These are phyloP conservation scores for Hydrochoerus hydrochaeris DNA, from an alignment of 2,113 vertebrate species.

Conservation along the genomic window DNA sequence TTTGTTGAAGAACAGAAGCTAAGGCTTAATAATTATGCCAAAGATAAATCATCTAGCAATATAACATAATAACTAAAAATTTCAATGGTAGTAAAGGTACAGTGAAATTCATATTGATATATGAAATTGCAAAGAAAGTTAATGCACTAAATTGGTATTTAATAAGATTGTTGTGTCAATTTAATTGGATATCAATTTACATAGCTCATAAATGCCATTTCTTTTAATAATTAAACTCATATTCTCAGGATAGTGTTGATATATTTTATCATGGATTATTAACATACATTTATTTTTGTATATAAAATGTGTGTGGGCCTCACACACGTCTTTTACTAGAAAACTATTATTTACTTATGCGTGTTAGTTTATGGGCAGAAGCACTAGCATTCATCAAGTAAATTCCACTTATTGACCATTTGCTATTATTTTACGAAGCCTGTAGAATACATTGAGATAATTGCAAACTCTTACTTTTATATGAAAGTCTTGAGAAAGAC, in stretches of 20 bases:
- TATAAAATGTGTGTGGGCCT: neutral
- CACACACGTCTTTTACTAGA: neutral
- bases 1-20: conserved; percentile 69
- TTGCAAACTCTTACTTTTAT: neutral
- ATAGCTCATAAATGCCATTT: conserved; percentile 80
- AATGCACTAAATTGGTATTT: conserved; percentile 86
- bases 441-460: neutral
- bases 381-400: neutral
- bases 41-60: conserved; percentile 79
- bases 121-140: conserved; percentile 81
- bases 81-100: conserved; percentile 82
- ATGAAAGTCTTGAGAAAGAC: neutral
- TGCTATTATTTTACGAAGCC: neutral
- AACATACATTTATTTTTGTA: neutral
- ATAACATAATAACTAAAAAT: conserved; percentile 85
- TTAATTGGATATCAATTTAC: conserved; percentile 85
- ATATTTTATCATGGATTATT: conserved; percentile 37
- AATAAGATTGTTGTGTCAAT: conserved; percentile 80
- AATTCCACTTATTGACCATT: neutral
- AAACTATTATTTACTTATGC: neutral
- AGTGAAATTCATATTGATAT: conserved; percentile 84
- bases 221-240: conserved; percentile 76
- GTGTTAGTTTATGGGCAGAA: neutral
- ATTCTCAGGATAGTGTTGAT: conserved; percentile 61
- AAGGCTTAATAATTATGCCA: conserved; percentile 77